phyloP scores from a whole-genome alignment of 2,888 invertebrate genomes.

The Tetropium fuscum region DNA sequence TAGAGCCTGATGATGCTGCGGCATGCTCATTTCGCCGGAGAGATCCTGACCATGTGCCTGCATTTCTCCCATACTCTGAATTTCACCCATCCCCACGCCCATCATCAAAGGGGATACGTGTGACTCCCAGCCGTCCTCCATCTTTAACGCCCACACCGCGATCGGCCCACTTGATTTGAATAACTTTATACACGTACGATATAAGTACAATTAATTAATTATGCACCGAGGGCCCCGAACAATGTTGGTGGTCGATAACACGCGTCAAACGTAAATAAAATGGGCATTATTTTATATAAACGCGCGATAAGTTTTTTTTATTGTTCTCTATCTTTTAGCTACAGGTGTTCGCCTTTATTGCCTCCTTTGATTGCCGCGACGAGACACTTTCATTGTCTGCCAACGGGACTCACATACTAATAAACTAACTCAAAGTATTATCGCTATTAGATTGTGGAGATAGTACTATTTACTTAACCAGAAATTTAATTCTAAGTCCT shows the following conservation, averaged over 20 bases:
- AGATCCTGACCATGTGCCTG: slow-evolving; percentile 52
- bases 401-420: slow-evolving; percentile 21
- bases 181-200: slow-evolving; percentile 42
- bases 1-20: slow-evolving; percentile 47
- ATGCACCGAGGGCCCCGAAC: slow-evolving; percentile 39
- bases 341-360: slow-evolving; percentile 27
- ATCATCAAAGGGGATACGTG: slow-evolving; percentile 66
- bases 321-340: slow-evolving; percentile 19
- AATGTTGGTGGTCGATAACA: slow-evolving; percentile 45
- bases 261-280: slow-evolving; percentile 34
- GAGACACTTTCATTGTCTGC: slow-evolving; percentile 8
- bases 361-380: slow-evolving; percentile 17
- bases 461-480: too few species aligned
- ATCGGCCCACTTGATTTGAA: slow-evolving; percentile 49
- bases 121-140: slow-evolving; percentile 66
- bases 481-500: too few species aligned
- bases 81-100: slow-evolving; percentile 62
- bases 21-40: slow-evolving; percentile 52
- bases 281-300: slow-evolving; percentile 35
- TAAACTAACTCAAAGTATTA: too few species aligned
- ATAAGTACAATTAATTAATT: slow-evolving; percentile 48
- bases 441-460: too few species aligned
- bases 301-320: slow-evolving; percentile 23
- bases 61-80: slow-evolving; percentile 59
- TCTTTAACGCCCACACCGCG: slow-evolving; percentile 56